Base-by-base conservation (phyloP, 2,888 invertebrate species). In the Merodon equestris region DNA sequence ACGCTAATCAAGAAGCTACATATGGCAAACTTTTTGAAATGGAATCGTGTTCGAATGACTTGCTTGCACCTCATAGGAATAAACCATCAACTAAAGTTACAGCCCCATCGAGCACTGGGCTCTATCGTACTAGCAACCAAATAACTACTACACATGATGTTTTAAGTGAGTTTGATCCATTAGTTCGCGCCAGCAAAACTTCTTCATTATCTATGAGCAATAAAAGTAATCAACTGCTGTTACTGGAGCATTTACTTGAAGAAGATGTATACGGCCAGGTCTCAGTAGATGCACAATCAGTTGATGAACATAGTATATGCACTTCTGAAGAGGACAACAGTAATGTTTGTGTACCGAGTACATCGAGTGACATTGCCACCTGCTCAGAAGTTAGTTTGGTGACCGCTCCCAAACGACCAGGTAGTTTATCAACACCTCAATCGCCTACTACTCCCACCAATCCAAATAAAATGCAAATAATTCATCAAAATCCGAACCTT, bases 141-240 rank as follows among this genome's bases (percentile, higher is more conserved):
- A 42, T 76, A 3, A 57, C 67, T 14, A 76, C 82, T 3, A 73
- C 85, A 0, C 85, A 83, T 83, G 93, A 93, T 84, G 91, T 94
- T n/a, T 91, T 94, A 54, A 90, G 92, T 85, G 93, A 94, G 87
- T 94, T 94, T 89, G 94, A 94, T 88, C 94, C 93, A 1, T 87
- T 92, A 18, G 83, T 81, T 53, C 84, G 81, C 15, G 83, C 81
- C 73, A 87, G 81, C 72, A 87, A 82, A 68, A 84, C 83, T 71
- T 67, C 87, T 57, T 83, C 85, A 54, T 74, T 88, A 77, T 76
- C 85, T 70, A 82, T 82, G 5, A 84, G 84, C 15, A 86, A 86
- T 45, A 84, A 92, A 76, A 92, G 92, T 76, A 93, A 93, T 86
- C 92, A 93, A 84, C 84, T 93, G 45, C 87, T 92, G 82, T 85